These are phyloP conservation scores for Hypsopygia costalis DNA, from an alignment of 2,888 invertebrate genomes.

Conservation along the genomic window DNA sequence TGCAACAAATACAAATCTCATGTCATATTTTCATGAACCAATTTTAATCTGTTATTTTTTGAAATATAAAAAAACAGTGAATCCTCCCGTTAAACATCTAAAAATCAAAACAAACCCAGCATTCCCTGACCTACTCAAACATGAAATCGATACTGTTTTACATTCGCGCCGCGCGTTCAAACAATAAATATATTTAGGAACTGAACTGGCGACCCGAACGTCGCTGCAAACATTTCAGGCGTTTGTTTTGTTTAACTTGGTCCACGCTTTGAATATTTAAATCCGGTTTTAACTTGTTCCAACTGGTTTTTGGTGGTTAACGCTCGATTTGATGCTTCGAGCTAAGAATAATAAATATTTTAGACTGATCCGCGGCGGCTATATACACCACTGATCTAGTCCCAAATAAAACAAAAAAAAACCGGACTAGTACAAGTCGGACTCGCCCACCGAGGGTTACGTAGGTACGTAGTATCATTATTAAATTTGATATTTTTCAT, in stretches of 20 bases:
- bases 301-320: constrained; percentile 3
- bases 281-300: constrained; percentile 5
- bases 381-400: no score
- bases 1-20: no score
- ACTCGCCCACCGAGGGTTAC: no score
- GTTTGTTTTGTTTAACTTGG: constrained; percentile 9
- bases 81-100: neutral
- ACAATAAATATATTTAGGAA: constrained; percentile 3
- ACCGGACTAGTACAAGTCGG: no score
- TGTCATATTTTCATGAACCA: no score
- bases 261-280: constrained; percentile 7
- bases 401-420: no score
- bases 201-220: constrained; percentile 9
- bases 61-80: no score
- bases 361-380: no score
- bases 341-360: neutral
- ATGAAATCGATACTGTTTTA: constrained; percentile 5
- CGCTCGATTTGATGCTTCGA: neutral
- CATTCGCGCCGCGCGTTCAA: constrained; percentile 3
- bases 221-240: constrained; percentile 11
- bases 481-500: no score
- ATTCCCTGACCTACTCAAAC: constrained; percentile 2
- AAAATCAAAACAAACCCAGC: neutral
- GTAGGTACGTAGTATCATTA: no score
- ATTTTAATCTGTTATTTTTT: no score